Conservation (phyloP, 2,888 invertebrate genomes). For the Apamea monoglypha region DNA sequence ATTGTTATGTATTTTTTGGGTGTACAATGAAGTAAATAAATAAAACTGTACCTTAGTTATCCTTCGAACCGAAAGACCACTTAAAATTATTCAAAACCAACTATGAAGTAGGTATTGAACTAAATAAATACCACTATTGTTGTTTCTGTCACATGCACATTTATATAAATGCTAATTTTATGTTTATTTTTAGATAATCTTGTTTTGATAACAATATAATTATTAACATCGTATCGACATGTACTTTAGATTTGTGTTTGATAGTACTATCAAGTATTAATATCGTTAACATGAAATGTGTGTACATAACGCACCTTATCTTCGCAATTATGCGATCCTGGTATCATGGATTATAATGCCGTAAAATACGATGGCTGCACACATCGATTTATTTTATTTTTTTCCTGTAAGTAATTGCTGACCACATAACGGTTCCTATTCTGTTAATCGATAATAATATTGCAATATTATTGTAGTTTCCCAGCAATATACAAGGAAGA, state of each 20-base stretch:
- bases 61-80: background rate
- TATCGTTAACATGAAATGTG: constrained; percentile 24
- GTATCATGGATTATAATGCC: constrained; percentile 1
- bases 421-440: background rate
- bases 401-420: background rate
- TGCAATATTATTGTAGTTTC: background rate
- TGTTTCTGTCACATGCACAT: constrained; percentile 9
- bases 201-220: constrained; percentile 32
- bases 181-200: constrained; percentile 12
- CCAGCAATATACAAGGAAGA: background rate
- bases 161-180: constrained; percentile 20
- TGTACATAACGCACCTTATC: constrained; percentile 39
- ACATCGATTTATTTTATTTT: background rate
- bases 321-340: constrained; percentile 47
- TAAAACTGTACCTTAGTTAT: background rate
- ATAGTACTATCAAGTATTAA: constrained; percentile 37
- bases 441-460: background rate
- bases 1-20: no score
- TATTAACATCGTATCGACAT: constrained; percentile 18
- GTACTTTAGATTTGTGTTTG: constrained; percentile 19
- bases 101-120: background rate
- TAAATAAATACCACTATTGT: constrained; percentile 8
- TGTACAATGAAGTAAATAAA: no score
- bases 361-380: background rate
- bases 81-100: background rate